Evolutionary conservation across 2,888 invertebrate species (phyloP).

Genomic region (Trissoscelio sp.): DNA sequence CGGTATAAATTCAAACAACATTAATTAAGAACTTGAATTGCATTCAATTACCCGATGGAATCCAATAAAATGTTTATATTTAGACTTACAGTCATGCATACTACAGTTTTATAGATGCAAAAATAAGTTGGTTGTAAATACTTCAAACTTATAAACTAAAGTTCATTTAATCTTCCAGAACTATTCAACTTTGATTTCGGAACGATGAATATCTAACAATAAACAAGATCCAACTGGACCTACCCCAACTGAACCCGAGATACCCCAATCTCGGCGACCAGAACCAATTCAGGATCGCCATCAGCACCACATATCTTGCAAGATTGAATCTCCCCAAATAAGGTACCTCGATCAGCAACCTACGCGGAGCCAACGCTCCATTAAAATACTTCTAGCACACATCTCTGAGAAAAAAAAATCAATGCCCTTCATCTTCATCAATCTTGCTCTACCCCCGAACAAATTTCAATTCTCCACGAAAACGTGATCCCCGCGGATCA

Average conservation of each 20-base stretch:
- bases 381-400: constrained; percentile 33
- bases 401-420: constrained; percentile 38
- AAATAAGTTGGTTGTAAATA: too few relatives aligned
- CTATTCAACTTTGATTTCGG: background rate
- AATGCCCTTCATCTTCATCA: constrained; percentile 48
- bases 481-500: constrained; percentile 2
- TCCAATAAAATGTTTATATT: too few relatives aligned
- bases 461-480: constrained; percentile 17
- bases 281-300: background rate
- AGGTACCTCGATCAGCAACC: constrained; percentile 7
- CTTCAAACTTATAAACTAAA: too few relatives aligned
- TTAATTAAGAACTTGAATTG: too few relatives aligned
- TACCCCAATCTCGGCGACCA: background rate
- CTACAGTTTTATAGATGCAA: too few relatives aligned
- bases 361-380: constrained; percentile 12
- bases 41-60: too few relatives aligned
- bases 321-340: background rate
- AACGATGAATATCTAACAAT: background rate
- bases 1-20: too few relatives aligned
- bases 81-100: too few relatives aligned
- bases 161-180: too few relatives aligned
- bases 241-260: background rate
- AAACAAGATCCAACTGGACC: background rate
- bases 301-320: background rate
- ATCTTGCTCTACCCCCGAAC: constrained; percentile 37